Evolutionary conservation across 2,888 invertebrate species (phyloP).

Genomic region (Opisthograptis luteolata): DNA sequence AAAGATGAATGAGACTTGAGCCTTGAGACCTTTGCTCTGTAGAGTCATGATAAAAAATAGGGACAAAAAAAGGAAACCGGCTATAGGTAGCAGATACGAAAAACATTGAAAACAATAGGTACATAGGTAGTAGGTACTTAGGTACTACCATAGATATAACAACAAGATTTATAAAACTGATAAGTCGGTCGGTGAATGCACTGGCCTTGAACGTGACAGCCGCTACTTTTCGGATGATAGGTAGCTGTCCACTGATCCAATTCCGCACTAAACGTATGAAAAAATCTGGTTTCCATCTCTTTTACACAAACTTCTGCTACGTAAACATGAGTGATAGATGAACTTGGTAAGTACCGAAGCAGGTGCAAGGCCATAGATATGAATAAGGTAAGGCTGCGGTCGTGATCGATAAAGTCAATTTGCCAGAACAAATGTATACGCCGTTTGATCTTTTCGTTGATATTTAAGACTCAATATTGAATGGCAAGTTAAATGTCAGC

Average conservation of each 20-base stretch:
- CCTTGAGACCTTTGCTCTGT: too few species aligned
- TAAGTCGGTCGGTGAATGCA: constrained; percentile 67
- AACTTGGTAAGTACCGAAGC: constrained; percentile 32
- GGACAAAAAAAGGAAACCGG: too few species aligned
- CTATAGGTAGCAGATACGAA: too few species aligned
- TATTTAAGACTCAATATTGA: constrained; percentile 32
- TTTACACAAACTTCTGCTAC: constrained; percentile 5
- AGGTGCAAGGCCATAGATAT: constrained; percentile 52
- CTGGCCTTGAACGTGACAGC: constrained; percentile 68
- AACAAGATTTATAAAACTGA: neutral
- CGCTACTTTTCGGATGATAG: constrained; percentile 42
- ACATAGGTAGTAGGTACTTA: too few species aligned
- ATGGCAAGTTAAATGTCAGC: constrained; percentile 31
- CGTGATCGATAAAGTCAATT: constrained; percentile 48
- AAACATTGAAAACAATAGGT: too few species aligned
- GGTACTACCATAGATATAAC: neutral
- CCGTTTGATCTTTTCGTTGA: constrained; percentile 25
- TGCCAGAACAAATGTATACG: constrained; percentile 17
- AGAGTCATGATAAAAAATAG: too few species aligned
- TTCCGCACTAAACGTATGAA: constrained; percentile 24
- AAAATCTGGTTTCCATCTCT: constrained; percentile 15
- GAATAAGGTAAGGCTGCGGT: constrained; percentile 51
- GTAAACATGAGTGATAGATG: constrained; percentile 17
- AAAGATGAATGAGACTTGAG: too few species aligned
- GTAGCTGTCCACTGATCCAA: constrained; percentile 31